Percentiles rank a stretch among this genome's conserved stretches.
These are phyloP conservation scores for Phymastichus coffea DNA, from an alignment of 1,140 invertebrate species.

Conservation along the genomic window DNA sequence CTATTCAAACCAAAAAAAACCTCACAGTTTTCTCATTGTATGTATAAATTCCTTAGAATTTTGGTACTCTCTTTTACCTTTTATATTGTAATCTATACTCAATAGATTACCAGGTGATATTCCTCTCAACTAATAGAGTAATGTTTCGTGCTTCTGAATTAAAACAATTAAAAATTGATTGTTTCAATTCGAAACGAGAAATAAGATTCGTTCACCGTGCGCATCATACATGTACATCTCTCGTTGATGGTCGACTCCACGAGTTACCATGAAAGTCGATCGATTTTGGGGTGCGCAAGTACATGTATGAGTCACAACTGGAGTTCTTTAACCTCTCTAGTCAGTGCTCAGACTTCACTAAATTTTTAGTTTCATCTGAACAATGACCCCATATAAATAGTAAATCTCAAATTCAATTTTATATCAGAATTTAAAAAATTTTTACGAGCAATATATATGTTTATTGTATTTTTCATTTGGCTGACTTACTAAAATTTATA, in stretches of 20 bases:
- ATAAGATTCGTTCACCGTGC: conserved; percentile 23
- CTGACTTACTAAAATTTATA: too few species aligned
- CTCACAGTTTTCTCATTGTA: too few species aligned
- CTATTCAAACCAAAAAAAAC: too few species aligned
- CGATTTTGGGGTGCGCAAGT: conserved; percentile 32
- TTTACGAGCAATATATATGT: conserved; percentile 30
- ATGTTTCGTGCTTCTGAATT: conserved; percentile 35
- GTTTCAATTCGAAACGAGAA: too few species aligned
- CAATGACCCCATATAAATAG: conserved; percentile 26
- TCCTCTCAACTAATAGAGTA: too few species aligned
- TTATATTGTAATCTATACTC: too few species aligned
- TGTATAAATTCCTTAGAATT: too few species aligned
- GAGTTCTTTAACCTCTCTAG: conserved; percentile 27
- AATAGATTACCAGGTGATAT: conserved; percentile 27
- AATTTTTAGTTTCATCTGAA: conserved; percentile 30
- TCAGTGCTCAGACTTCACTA: conserved; percentile 28
- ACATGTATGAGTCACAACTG: conserved; percentile 23
- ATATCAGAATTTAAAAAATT: too few species aligned
- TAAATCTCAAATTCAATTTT: too few species aligned
- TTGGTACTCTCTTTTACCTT: too few species aligned
- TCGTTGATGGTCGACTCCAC: conserved; percentile 28
- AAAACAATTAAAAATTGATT: conserved; percentile 27
- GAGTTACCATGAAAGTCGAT: conserved; percentile 26
- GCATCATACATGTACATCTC: conserved; percentile 33
- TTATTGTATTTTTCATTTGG: too few species aligned